Base-by-base conservation (phyloP, 2,888 invertebrate species). In the Frankliniella fusca region DNA sequence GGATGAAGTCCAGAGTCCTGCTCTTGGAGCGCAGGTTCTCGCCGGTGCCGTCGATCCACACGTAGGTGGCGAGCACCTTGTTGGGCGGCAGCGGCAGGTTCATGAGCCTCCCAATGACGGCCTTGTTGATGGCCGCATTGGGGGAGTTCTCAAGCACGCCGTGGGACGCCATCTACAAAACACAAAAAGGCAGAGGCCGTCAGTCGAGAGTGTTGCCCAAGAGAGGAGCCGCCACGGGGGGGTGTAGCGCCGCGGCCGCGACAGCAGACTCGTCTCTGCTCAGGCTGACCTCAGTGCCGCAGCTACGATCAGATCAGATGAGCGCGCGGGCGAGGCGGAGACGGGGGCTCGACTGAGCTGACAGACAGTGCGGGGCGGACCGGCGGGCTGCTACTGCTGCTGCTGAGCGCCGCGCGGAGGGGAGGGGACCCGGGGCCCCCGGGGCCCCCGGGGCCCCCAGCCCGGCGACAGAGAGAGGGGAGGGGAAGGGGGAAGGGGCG, bases 41-140 rank as follows among this genome's bases (percentile, higher is more conserved):
- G 38, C 96, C 97, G 28, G 94, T 93, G 49, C 97, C 97, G 87
- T 98, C 97, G 86, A 98, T 96, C 97, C 97, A 98, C 82, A 97
- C 91, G 89, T 98, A 98, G 81, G 95, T 96, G 79, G 95, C 96
- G 87, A 95, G 93, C 82, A 94, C 91, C 87, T 92, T 91, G 86
- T 94, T 92, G 49, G 92, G 93, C 12, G 95, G 94, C 84, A 95
- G 90, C 0, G 95, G 95, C 85, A 97, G 90, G 85, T 92, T 92
- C 87, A 94, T 90, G 88, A 95, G 97, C 83, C 93, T 91, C 84
- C 90, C 90, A 84, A 94, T 88, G 81, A 95, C 90, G 80, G 91
- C 91, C 89, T 95, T 96, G 86, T 95, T 93, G 83, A 95, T 89
- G 84, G 92, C 93, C 85, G 95, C 95, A 88, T 95, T 96, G 70